Conservation (phyloP, 1,140 invertebrate genomes). For the Nasonia giraulti region DNA sequence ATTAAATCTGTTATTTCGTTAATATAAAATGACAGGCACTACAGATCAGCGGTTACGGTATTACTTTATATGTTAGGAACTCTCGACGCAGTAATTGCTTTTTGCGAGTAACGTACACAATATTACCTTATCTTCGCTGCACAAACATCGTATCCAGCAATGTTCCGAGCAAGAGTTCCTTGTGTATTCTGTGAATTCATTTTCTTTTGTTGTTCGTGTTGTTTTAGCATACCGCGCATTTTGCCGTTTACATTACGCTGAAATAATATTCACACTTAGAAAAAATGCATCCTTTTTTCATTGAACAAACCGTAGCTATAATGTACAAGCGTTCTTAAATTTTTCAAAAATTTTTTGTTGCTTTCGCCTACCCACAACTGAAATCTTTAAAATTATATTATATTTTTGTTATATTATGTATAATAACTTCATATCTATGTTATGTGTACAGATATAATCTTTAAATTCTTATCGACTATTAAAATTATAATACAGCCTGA, state of each 20-base stretch:
- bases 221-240: slow-evolving; percentile 35
- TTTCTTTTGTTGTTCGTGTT: slow-evolving; percentile 52
- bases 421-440: slow-evolving; percentile 53
- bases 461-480: slow-evolving; percentile 67
- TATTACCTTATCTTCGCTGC: slow-evolving; percentile 46
- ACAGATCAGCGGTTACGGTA: slow-evolving; percentile 56
- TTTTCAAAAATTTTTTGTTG: slow-evolving; percentile 35
- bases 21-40: slow-evolving; percentile 64
- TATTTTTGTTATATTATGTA: slow-evolving; percentile 51
- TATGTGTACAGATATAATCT: slow-evolving; percentile 58
- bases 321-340: slow-evolving; percentile 52
- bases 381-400: slow-evolving; percentile 52
- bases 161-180: slow-evolving; percentile 53
- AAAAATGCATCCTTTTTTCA: slow-evolving; percentile 41
- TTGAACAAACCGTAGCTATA: slow-evolving; percentile 33
- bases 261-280: slow-evolving; percentile 39
- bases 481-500: slow-evolving; percentile 72
- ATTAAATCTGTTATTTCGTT: slow-evolving; percentile 55
- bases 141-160: slow-evolving; percentile 53
- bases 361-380: slow-evolving; percentile 37
- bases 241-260: background rate
- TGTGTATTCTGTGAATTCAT: slow-evolving; percentile 37
- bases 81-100: slow-evolving; percentile 41
- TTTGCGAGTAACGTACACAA: slow-evolving; percentile 51
- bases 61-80: slow-evolving; percentile 25